Evolutionary conservation across 2,797 vertebrate species (phyloP).

Genomic region (Pseudochirops cupreus): DNA sequence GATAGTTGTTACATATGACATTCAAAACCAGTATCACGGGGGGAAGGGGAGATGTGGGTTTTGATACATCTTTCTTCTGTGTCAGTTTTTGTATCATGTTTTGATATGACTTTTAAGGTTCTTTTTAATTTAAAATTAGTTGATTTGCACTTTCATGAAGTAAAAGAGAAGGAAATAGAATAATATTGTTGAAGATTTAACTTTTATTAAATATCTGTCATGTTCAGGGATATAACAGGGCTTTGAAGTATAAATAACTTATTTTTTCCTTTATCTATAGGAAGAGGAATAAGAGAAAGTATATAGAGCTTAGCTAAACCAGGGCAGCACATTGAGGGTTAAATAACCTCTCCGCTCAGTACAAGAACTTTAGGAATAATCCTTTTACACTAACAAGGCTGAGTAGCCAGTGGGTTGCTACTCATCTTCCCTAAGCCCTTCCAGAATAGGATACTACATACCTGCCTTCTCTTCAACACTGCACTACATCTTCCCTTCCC

Average conservation of each 20-base stretch:
- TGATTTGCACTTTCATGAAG: constrained; percentile 40
- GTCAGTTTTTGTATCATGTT: not conserved
- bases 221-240: not conserved
- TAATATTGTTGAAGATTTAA: constrained; percentile 5
- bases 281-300: not conserved
- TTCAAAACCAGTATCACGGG: not conserved
- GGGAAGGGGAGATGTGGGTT: not conserved
- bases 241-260: not conserved
- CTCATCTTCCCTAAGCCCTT: not conserved
- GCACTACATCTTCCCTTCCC: not conserved
- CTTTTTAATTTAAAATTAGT: constrained; percentile 21
- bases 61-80: constrained; percentile 44
- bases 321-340: not conserved
- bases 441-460: not conserved
- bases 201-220: not conserved
- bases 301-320: not conserved
- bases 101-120: constrained; percentile 42
- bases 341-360: not conserved
- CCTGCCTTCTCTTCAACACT: not conserved
- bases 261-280: not conserved
- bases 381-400: not conserved
- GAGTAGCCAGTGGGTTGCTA: not conserved
- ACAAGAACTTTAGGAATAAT: not conserved
- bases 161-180: constrained; percentile 34
- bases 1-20: not conserved